Conservation (phyloP, 2,113 vertebrate genomes). For the Serinus canaria region DNA sequence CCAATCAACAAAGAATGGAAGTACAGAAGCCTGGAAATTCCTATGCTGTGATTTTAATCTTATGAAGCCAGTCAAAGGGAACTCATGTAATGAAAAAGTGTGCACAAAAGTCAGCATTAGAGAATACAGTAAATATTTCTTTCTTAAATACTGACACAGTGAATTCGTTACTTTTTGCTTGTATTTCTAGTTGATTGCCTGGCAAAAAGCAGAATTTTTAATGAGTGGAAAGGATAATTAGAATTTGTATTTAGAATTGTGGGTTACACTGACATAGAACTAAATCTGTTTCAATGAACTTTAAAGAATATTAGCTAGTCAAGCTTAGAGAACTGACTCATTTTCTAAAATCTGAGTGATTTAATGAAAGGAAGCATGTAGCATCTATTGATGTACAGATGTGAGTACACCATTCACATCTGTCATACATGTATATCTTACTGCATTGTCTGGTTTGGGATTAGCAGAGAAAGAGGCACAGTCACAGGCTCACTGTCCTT, state of each 20-base stretch:
- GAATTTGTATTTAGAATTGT: neutral
- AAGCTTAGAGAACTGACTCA: neutral
- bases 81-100: neutral
- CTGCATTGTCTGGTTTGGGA: neutral
- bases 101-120: neutral
- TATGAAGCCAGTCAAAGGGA: neutral
- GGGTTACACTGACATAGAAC: neutral
- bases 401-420: neutral
- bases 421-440: neutral
- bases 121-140: neutral
- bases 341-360: neutral
- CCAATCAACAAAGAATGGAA: neutral
- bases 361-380: neutral
- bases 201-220: neutral
- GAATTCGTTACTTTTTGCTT: neutral
- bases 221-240: neutral
- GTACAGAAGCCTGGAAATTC: neutral
- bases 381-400: neutral
- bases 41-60: neutral
- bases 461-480: neutral
- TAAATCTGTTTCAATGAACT: neutral
- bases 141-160: neutral
- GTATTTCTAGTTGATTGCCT: neutral
- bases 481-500: neutral
- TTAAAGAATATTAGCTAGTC: neutral